Conservation (phyloP, 2,888 invertebrate species). For the Syrphus vitripennis region DNA sequence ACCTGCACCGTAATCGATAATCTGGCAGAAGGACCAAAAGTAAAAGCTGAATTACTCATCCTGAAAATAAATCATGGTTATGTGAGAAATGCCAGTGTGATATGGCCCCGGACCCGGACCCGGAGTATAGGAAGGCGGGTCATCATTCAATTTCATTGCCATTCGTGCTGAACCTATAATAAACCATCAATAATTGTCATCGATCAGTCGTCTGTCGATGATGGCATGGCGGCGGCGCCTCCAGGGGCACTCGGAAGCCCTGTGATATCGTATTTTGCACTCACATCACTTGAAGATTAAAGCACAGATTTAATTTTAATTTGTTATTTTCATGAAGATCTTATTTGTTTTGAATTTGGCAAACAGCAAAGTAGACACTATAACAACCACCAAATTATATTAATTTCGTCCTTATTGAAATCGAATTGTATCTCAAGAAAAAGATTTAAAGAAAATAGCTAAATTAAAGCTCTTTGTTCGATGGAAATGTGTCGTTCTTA, state of each 20-base stretch:
- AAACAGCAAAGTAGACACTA: no score
- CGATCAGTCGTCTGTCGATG: constrained; percentile 53
- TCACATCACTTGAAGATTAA: no score
- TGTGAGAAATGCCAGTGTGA: not conserved
- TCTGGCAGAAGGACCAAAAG: not conserved
- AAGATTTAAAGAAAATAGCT: no score
- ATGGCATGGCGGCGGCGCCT: not conserved
- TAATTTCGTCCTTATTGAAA: no score
- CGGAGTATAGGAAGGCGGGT: not conserved
- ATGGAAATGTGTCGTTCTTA: not conserved
- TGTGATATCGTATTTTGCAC: no score
- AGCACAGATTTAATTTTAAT: no score
- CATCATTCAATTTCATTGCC: constrained; percentile 65
- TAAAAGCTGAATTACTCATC: constrained; percentile 13
- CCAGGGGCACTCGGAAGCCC: no score
- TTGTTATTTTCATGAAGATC: no score
- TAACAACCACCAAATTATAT: no score
- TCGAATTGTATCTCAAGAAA: no score
- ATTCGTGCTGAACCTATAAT: constrained; percentile 6
- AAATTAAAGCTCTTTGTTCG: not conserved
- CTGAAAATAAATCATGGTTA: constrained; percentile 50
- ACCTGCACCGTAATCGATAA: constrained; percentile 35
- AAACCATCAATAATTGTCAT: constrained; percentile 64
- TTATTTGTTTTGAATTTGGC: no score
- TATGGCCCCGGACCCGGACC: no score